Evolutionary conservation across 2,888 invertebrate genomes (phyloP).

Genomic region (Trilocha varians): DNA sequence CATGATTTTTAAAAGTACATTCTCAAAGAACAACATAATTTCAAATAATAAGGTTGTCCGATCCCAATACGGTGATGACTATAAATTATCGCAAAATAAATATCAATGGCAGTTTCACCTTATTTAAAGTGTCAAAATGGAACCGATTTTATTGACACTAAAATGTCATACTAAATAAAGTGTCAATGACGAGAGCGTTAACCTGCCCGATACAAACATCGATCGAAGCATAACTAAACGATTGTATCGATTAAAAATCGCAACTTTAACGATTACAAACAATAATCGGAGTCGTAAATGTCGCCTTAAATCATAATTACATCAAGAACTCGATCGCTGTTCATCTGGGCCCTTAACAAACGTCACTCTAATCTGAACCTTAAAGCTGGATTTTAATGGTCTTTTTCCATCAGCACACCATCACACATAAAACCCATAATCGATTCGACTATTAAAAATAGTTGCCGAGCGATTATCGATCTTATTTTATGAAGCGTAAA

Average conservation of each 20-base stretch:
- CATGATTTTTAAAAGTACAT: too few relatives aligned
- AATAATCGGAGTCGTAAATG: slow-evolving; percentile 32
- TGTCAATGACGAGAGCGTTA: not conserved
- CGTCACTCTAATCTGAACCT: not conserved
- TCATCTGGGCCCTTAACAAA: slow-evolving; percentile 1
- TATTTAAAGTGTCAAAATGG: not conserved
- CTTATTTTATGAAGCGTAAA: slow-evolving; percentile 8
- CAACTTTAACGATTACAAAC: slow-evolving; percentile 24
- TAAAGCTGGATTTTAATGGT: not conserved
- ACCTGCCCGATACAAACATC: not conserved
- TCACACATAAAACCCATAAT: slow-evolving; percentile 8
- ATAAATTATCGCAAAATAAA: too few relatives aligned
- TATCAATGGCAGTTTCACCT: not conserved
- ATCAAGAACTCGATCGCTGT: slow-evolving; percentile 7
- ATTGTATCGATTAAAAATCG: slow-evolving; percentile 21
- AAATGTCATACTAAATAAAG: not conserved
- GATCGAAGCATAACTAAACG: slow-evolving; percentile 1
- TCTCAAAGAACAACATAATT: too few relatives aligned
- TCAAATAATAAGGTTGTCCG: too few relatives aligned
- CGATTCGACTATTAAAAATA: slow-evolving; percentile 8
- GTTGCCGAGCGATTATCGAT: slow-evolving; percentile 17
- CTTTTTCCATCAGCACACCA: not conserved
- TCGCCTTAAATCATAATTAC: slow-evolving; percentile 33
- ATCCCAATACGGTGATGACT: too few relatives aligned
- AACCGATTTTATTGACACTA: not conserved